Evolutionary conservation across 2,113 vertebrate genomes (phyloP).

Genomic region (Coregonus clupeaformis): DNA sequence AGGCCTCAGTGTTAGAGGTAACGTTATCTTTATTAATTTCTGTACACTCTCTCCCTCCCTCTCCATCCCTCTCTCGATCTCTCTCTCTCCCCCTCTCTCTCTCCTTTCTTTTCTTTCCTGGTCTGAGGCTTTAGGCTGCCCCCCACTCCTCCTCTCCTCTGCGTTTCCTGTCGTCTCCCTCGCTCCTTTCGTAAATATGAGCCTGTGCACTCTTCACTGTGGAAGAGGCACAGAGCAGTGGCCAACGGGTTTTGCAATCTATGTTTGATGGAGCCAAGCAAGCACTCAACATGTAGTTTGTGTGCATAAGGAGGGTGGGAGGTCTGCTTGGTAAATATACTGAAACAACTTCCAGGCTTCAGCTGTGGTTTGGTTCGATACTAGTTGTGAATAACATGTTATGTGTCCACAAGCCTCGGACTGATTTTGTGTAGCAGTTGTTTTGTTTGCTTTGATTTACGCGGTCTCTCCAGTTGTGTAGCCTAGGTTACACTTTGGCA

Average conservation of each 20-base stretch:
- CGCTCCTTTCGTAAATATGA: neutral
- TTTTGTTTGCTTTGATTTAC: no score
- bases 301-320: conserved; percentile 13
- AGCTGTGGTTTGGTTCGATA: conserved; percentile 18
- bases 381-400: conserved; percentile 6
- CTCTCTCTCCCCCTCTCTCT: conserved; percentile 16
- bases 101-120: conserved; percentile 11
- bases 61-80: conserved; percentile 9
- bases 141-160: conserved; percentile 2
- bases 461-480: no score
- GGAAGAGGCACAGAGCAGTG: neutral
- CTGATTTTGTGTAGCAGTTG: no score
- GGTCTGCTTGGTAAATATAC: neutral
- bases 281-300: neutral
- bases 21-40: neutral
- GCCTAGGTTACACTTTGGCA: neutral
- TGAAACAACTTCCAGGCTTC: conserved; percentile 16
- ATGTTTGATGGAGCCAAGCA: neutral
- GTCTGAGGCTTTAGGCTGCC: no score
- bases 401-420: neutral
- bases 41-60: conserved; percentile 6
- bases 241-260: neutral
- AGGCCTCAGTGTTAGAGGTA: neutral
- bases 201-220: neutral
- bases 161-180: neutral